Evolutionary conservation across 2,797 vertebrate species (phyloP).

Genomic region (Rousettus madagascariensis): DNA sequence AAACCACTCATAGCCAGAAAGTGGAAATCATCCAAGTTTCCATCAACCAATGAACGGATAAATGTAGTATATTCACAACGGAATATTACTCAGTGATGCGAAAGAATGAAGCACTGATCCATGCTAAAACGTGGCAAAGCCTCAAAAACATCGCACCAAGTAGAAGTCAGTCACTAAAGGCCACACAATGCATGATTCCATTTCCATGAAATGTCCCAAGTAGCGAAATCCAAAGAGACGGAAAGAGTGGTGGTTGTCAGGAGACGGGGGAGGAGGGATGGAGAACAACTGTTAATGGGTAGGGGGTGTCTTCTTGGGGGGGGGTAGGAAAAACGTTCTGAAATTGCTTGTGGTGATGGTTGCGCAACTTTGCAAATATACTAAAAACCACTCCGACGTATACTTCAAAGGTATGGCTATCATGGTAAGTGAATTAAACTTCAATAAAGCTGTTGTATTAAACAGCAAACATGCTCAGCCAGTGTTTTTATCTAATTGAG

Average conservation of each 20-base stretch:
- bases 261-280: fast-evolving
- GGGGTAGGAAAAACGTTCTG: not conserved
- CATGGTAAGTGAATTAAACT: not conserved
- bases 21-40: not conserved
- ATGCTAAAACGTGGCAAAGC: fast-evolving
- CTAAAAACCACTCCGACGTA: not conserved
- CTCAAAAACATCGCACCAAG: not conserved
- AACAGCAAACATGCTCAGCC: not conserved
- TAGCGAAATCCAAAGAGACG: not conserved
- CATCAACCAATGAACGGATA: not conserved
- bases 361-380: not conserved
- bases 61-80: not conserved
- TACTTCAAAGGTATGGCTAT: not conserved
- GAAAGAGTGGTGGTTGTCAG: not conserved
- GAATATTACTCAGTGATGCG: not conserved
- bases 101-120: not conserved
- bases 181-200: fast-evolving
- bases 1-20: not conserved
- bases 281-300: fast-evolving
- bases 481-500: not conserved
- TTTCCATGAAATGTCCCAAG: not conserved
- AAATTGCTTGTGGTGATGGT: not conserved
- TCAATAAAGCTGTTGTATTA: not conserved
- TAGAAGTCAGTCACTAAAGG: not conserved
- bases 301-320: not conserved